Percentiles rank a stretch among this genome's conserved stretches.
These are phyloP conservation scores for Larimichthys polyactis DNA, from an alignment of 2,113 vertebrate genomes.

Conservation along the genomic window DNA sequence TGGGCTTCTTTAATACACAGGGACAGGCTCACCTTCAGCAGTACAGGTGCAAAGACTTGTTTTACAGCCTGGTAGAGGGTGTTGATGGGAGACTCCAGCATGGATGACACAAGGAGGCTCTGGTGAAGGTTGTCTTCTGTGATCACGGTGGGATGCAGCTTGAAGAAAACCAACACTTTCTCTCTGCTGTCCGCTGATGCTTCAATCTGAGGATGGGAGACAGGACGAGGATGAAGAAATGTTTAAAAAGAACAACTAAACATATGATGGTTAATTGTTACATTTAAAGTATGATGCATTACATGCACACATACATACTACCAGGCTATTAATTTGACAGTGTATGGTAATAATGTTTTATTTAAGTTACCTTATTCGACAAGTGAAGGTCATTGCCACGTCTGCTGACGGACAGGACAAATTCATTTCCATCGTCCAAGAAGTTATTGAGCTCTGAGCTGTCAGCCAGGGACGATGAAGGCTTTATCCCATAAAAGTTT, in stretches of 20 bases:
- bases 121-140: conserved; percentile 94
- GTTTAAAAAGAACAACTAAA: neutral
- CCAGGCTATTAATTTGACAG: neutral
- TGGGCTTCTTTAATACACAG: neutral
- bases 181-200: conserved; percentile 82
- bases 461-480: conserved; percentile 62
- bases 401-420: conserved; percentile 85
- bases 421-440: conserved; percentile 93
- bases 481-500: conserved; percentile 89
- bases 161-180: conserved; percentile 95
- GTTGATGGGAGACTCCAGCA: conserved; percentile 95
- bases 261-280: neutral
- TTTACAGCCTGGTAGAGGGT: conserved; percentile 94
- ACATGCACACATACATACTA: neutral
- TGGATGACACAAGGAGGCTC: conserved; percentile 94
- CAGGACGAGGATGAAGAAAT: neutral
- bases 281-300: neutral
- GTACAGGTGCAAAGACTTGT: conserved; percentile 92
- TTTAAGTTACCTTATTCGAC: conserved; percentile 74
- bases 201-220: conserved; percentile 86
- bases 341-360: neutral
- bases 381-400: conserved; percentile 80
- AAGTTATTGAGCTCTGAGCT: conserved; percentile 87
- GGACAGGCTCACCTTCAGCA: conserved; percentile 87
- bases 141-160: conserved; percentile 92